Base-by-base conservation (phyloP, 2,797 vertebrate genomes). In the Rhinogobio ventralis region DNA sequence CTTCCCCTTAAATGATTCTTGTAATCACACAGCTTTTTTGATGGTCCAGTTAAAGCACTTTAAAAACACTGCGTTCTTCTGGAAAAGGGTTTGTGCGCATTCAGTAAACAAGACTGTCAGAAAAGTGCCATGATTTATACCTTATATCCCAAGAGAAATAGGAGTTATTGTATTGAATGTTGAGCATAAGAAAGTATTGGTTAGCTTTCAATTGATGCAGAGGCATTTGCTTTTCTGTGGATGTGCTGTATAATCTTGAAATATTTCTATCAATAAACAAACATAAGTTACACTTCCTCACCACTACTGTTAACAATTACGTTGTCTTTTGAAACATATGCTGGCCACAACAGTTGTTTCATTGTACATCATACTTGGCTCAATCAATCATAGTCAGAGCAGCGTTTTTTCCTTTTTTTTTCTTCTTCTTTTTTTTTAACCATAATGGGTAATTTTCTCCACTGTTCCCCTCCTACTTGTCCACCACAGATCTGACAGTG, bases 231-330 rank as follows among this genome's bases (percentile, higher is more conserved):
- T 10, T 82, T 82, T 30, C 23, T 73, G 39, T 49, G 28, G 55
- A 62, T 46, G 14, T 9, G 11, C 11, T 45, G 23, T n/a, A 36
- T 15, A 33, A 64, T 74, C 64, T 53, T 49, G 20, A 72, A 60
- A 45, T 82, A 53, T 73, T 33, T n/a, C 28, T 36, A 36, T 74
- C 23, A 49, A 82, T 74, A 82, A 62, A 82, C 69, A 82, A 82
- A 73, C 55, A 60, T 10, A 60, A 45, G 67, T 30, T 72, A 23
- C 13, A 62, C 25, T 73, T 82, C 42, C 68, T 15, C 19, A 19
- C 28, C 42, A 36, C 28, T 51, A 45, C 57, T 66, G 71, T 75
- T 83, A n/a, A 74, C 57, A 82, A 51, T 74, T 66, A n/a, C 1
- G 2, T 3, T 75, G 20, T 66, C 33, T 51, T 76, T 76, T 68